These are phyloP conservation scores for Melanotaenia parkinsoni DNA, from an alignment of 2,797 vertebrate species.

Conservation along the genomic window DNA sequence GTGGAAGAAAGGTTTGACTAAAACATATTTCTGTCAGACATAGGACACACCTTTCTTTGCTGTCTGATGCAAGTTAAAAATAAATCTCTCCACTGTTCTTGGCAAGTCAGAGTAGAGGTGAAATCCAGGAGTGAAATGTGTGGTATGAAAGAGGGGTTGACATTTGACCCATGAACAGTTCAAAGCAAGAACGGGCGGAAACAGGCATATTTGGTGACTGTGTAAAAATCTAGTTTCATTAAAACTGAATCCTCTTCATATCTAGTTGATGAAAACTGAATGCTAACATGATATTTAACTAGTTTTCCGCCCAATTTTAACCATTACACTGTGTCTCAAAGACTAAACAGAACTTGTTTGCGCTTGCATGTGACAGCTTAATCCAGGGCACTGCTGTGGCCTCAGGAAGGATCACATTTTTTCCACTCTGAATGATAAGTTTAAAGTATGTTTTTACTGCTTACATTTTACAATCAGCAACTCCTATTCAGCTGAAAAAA, in stretches of 20 bases:
- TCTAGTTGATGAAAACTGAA: background rate
- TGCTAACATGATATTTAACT: background rate
- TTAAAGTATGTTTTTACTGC: background rate
- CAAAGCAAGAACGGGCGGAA: background rate
- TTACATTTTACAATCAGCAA: background rate
- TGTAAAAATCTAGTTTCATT: background rate
- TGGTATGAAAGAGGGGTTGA: slow-evolving; percentile 27
- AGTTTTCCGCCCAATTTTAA: background rate
- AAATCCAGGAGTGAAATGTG: slow-evolving; percentile 7
- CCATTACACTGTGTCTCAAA: background rate
- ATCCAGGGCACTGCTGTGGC: slow-evolving; percentile 3
- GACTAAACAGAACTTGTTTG: slow-evolving; percentile 40
- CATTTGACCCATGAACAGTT: slow-evolving; percentile 23
- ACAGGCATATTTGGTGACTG: background rate
- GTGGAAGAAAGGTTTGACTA: background rate
- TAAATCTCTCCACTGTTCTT: slow-evolving; percentile 6
- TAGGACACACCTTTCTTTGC: background rate
- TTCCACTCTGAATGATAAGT: background rate
- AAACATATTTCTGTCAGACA: slow-evolving; percentile 10
- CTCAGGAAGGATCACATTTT: slow-evolving; percentile 20
- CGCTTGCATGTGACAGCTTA: slow-evolving; percentile 32
- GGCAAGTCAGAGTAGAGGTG: slow-evolving; percentile 7
- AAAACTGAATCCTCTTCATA: background rate
- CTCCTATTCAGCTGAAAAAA: background rate
- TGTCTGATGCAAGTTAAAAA: slow-evolving; percentile 28